Evolutionary conservation across 2,113 vertebrate species (phyloP).

Genomic region (Prunella himalayana): DNA sequence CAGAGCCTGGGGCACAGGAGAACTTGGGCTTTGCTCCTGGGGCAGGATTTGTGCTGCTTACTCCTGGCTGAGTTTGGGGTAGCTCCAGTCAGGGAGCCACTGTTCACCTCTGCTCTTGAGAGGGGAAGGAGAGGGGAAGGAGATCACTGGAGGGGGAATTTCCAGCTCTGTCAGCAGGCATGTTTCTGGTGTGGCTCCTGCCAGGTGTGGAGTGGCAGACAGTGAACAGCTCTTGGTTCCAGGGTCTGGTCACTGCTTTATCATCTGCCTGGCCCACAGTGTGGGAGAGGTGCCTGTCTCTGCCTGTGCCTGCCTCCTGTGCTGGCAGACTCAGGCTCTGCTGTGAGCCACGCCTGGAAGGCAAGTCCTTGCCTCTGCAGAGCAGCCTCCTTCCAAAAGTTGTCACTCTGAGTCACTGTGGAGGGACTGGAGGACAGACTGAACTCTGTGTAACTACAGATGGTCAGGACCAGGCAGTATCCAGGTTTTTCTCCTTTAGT

Average conservation of each 20-base stretch:
- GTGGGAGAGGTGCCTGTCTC: not conserved
- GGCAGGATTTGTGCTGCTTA: not conserved
- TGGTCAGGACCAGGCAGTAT: not conserved
- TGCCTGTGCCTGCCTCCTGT: not conserved
- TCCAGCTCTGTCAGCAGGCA: not conserved
- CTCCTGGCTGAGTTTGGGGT: not conserved
- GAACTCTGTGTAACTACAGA: not conserved
- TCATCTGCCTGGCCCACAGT: not conserved
- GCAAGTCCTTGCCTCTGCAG: not conserved
- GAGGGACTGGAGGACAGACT: not conserved
- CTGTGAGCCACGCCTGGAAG: not conserved
- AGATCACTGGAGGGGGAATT: rapidly evolving
- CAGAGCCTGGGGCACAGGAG: not conserved
- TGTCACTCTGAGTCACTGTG: not conserved
- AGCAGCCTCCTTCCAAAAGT: not conserved
- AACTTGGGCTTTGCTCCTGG: not conserved
- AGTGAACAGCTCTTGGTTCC: not conserved
- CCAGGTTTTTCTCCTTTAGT: not conserved
- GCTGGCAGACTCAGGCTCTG: not conserved
- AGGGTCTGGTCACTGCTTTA: not conserved
- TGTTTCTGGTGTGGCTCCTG: not conserved
- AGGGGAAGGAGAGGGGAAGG: not conserved
- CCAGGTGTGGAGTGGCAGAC: not conserved
- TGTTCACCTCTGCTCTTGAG: rapidly evolving
- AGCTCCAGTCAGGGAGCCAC: not conserved